Evolutionary conservation across 2,888 invertebrate genomes (phyloP).

Genomic region (Melieria crassipennis): DNA sequence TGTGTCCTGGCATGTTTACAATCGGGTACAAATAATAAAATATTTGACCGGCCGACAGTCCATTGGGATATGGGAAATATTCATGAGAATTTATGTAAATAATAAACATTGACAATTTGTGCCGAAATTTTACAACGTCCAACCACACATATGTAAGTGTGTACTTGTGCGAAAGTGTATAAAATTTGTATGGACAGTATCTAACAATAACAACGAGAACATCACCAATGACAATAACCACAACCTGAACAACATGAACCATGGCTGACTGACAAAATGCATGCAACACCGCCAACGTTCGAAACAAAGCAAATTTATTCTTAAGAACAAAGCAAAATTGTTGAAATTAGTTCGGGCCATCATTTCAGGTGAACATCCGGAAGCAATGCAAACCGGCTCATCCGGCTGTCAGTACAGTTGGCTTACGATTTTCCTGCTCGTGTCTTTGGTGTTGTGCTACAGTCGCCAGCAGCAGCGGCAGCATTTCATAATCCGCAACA

Average conservation of each 20-base stretch:
- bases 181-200: too few species aligned
- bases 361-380: constrained; percentile 68
- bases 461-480: constrained; percentile 48
- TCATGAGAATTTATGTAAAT: too few species aligned
- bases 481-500: not conserved
- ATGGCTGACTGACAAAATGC: too few species aligned
- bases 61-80: too few species aligned
- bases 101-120: not conserved
- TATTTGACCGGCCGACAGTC: too few species aligned
- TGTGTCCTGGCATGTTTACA: not conserved
- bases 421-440: constrained; percentile 61
- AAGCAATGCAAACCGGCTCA: constrained; percentile 67
- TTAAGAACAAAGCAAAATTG: constrained; percentile 62
- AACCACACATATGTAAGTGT: not conserved
- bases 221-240: too few species aligned
- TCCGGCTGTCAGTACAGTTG: constrained; percentile 66
- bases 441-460: constrained; percentile 57
- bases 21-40: not conserved
- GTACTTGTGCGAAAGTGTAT: not conserved
- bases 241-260: too few species aligned
- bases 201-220: too few species aligned
- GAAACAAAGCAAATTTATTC: constrained; percentile 29
- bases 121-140: not conserved
- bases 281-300: too few species aligned
- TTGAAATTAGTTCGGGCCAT: constrained; percentile 67